Conservation (phyloP, 2,113 vertebrate species). For the Triplophysa dalaica region DNA sequence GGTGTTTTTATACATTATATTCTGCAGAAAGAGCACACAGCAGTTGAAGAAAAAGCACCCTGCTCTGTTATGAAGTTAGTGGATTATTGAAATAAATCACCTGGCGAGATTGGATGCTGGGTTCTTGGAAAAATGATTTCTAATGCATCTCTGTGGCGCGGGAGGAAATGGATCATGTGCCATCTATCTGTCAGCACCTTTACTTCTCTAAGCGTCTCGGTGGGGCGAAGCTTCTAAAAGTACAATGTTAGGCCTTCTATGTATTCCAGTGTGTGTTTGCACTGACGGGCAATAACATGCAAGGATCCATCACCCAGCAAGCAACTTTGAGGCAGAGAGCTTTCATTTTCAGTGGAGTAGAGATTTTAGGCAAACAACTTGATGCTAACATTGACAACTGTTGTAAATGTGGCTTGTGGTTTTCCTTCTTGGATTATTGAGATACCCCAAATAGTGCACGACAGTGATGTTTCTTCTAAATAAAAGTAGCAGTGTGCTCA, state of each 20-base stretch:
- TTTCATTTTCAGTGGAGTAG: background rate
- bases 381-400: background rate
- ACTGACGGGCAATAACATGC: slow-evolving; percentile 23
- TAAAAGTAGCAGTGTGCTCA: no score
- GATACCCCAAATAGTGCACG: background rate
- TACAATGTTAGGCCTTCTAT: slow-evolving; percentile 34
- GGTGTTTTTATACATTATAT: slow-evolving; percentile 3
- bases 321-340: background rate
- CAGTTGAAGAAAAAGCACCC: slow-evolving; percentile 2
- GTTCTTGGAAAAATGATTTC: slow-evolving; percentile 47
- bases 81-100: slow-evolving; percentile 54
- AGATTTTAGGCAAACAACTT: background rate
- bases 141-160: slow-evolving; percentile 49
- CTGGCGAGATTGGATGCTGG: slow-evolving; percentile 34
- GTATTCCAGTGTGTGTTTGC: slow-evolving; percentile 23
- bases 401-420: background rate
- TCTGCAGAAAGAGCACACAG: slow-evolving; percentile 7
- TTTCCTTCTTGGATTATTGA: background rate
- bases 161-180: slow-evolving; percentile 43
- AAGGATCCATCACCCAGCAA: background rate
- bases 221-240: slow-evolving; percentile 38
- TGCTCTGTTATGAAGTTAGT: slow-evolving; percentile 45
- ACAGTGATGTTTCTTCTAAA: background rate
- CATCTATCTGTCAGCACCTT: slow-evolving; percentile 55
- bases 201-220: slow-evolving; percentile 39